Percentiles rank a stretch among this genome's conserved stretches.
These are phyloP conservation scores for Himantopus leucocephalus DNA, from an alignment of 2,113 vertebrate species.

Conservation along the genomic window DNA sequence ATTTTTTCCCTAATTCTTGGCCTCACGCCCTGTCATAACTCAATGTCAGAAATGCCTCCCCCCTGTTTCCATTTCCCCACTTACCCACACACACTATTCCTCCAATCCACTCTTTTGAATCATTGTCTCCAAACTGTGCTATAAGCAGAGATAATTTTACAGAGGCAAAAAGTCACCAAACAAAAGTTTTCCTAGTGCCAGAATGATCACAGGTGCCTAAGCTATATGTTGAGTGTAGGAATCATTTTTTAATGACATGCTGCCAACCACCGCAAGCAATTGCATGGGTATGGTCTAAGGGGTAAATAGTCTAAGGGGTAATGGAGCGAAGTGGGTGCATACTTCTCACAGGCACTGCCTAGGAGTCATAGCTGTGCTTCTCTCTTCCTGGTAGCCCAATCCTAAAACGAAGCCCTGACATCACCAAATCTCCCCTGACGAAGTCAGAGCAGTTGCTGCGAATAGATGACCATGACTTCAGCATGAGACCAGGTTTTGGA, in stretches of 20 bases:
- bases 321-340: fast-evolving
- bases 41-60: background rate
- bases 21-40: background rate
- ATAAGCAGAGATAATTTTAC: background rate
- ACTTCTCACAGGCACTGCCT: background rate
- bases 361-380: background rate
- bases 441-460: slow-evolving; percentile 96
- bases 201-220: background rate
- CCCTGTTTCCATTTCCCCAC: background rate
- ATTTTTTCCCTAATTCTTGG: slow-evolving; percentile 53
- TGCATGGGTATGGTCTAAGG: background rate
- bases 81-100: background rate
- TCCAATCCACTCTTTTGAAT: background rate
- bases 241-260: background rate
- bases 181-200: background rate
- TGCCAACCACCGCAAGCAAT: background rate
- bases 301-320: background rate
- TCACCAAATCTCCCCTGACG: slow-evolving; percentile 91
- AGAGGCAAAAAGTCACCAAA: background rate
- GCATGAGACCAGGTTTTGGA: slow-evolving; percentile 98
- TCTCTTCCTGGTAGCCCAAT: slow-evolving; percentile 78
- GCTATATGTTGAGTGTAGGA: background rate
- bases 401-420: slow-evolving; percentile 91
- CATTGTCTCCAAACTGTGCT: background rate
- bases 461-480: slow-evolving; percentile 97